These are phyloP conservation scores for Pachyramphus minor DNA, from an alignment of 2,113 vertebrate species.

Conservation along the genomic window DNA sequence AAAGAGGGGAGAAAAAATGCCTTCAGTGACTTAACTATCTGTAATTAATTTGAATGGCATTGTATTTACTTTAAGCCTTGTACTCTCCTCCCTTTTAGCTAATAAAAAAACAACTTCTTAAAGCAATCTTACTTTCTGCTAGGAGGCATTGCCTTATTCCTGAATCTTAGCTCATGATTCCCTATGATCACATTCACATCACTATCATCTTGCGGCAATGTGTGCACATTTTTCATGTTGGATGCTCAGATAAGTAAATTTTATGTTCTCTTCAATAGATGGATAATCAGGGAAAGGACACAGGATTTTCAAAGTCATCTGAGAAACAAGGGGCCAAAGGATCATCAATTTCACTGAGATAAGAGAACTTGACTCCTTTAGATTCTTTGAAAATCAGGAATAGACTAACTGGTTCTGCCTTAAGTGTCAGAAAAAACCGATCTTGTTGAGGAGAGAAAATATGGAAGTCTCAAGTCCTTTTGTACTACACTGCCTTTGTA, in stretches of 20 bases:
- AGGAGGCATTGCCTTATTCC: neutral
- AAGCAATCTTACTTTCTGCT: neutral
- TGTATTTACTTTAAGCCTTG: neutral
- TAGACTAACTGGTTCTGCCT: neutral
- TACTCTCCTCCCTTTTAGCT: neutral
- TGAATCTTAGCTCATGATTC: neutral
- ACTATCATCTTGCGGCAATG: neutral
- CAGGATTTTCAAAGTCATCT: neutral
- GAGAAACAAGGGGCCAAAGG: neutral
- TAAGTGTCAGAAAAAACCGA: neutral
- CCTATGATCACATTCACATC: neutral
- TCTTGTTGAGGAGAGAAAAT: neutral
- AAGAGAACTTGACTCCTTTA: neutral
- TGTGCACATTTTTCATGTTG: neutral
- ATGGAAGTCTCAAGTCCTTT: neutral
- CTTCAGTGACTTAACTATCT: neutral
- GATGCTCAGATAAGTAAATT: conserved; percentile 7
- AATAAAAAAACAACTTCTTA: neutral
- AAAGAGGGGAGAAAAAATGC: neutral
- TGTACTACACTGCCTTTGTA: neutral
- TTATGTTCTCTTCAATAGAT: neutral
- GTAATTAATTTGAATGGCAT: neutral
- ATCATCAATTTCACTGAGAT: neutral
- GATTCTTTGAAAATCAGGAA: neutral
- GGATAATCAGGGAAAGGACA: neutral